Base-by-base conservation (phyloP, 1,140 invertebrate species). In the Musca vetustissima region DNA sequence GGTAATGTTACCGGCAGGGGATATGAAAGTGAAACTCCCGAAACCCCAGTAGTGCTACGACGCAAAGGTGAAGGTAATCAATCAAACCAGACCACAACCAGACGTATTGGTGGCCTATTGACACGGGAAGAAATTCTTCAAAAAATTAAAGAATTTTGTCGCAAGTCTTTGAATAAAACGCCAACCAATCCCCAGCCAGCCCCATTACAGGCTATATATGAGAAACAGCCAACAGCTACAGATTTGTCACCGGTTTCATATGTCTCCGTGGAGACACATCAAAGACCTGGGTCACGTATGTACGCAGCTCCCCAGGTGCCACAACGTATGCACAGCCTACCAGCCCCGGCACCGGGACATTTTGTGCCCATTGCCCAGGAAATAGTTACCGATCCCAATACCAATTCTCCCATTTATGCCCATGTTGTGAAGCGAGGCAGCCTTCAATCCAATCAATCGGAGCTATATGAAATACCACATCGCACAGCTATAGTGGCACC, bases 61-160 rank as follows among this genome's bases (percentile, higher is more conserved):
- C 71, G 74, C 57, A 74, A 74, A 59, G 64, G 66, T 28, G 50
- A 43, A 1, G 8, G 2, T 21, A 43, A 32, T 6, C 47, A 28
- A 28, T 28, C 57, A 47, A 9, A 19, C 47, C 0, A 28, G 52
- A 1, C n/a, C 25, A 50, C 64, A 55, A 43, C 36, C 36, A 47
- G 76, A 1, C 75, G 77, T 21, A 80, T 79, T 19, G 77, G 79
- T 0, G 77, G 75, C 0, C 55, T 79, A 11, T 52, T 83, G n/a
- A 79, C 79, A 1, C 70, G 78, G 13, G 79, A 81, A 19, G 80
- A 83, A 70, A 82, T 83, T 7, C 70, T 82, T 1, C 74, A 79
- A n/a, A 82, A 76, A 68, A 78, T 83, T 1, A 79, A 79, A 25
- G 80, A 83, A 61, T 83, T 82, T 64, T 83, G 80, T 48, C 74